Base-by-base conservation (phyloP, 2,888 invertebrate genomes). In the Trachelus iudaicus region DNA sequence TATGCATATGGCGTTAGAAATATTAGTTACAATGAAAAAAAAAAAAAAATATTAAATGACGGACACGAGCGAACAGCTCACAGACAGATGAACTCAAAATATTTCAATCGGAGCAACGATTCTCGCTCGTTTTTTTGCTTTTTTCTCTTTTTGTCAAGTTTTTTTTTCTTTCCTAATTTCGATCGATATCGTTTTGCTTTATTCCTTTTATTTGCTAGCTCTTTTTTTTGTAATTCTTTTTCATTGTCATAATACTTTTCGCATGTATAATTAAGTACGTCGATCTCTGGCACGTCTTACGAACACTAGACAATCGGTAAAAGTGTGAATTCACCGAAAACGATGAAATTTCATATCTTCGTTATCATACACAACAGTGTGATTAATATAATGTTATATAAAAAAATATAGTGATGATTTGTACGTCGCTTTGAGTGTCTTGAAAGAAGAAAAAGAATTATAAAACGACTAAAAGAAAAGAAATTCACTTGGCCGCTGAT, bases 1-100 rank as follows among this genome's bases (percentile, higher is more conserved):
- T 79, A 75, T 79, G 76, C 84, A 79, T 84, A 79, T 81, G 80
- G 83, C 86, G 85, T 86, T 86, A 84, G 86, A 84, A 81, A 86
- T 56, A 40, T 86, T 85, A 85, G 86, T 86, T 81, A 83, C 81
- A 83, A 84, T 80, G 82, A 81, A 37, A 13, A 37, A 82, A 79
- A 81, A 37, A 13, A 37, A 82, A 79, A 81, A 84, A 71, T 31
- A 6, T 2, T 13, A 12, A 71, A 71, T 56, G 71, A 9, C 23
- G 31, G 12, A 56, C 71, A 33, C 15, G 71, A 34, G 1, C 71
- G 71, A 23, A 31, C 3, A 34, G 71, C 34, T 71, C 15, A 9
- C 13, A 9, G 33, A 31, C 31, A 71, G 15, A 56, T 56, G 2
- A 85, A 84, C 83, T 84, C 82, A 84, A 82, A 81, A 12, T 71